phyloP scores from a whole-genome alignment of 2,888 invertebrate genomes.

The Achlya flavicornis region DNA sequence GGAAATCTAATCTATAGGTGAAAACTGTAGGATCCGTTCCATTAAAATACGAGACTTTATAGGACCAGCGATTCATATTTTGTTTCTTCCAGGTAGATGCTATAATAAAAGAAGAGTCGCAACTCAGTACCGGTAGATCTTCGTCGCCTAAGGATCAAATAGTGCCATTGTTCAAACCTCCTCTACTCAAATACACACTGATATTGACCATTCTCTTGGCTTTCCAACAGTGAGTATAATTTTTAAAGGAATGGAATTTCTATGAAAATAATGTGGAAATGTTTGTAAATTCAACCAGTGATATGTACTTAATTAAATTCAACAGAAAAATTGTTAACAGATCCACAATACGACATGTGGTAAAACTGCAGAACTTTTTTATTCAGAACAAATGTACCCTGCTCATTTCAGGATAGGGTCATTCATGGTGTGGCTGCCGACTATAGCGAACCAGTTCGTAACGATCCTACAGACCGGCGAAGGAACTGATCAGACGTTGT shows the following conservation, averaged over 20 bases:
- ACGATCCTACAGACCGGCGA: constrained; percentile 54
- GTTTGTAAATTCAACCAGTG: no score
- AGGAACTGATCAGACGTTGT: constrained; percentile 53
- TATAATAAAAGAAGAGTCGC: constrained; percentile 52
- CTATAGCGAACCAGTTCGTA: constrained; percentile 62
- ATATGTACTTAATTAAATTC: no score
- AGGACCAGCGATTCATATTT: no score
- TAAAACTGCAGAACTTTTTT: no score
- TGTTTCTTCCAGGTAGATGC: constrained; percentile 52
- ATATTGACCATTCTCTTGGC: constrained; percentile 75
- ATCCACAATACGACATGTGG: no score
- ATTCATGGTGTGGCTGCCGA: constrained; percentile 68
- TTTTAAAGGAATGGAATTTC: background rate
- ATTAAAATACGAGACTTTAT: no score
- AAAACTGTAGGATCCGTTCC: no score
- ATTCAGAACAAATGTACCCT: no score
- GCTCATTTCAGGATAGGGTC: constrained; percentile 50
- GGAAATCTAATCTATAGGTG: no score
- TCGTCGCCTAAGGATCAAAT: constrained; percentile 64
- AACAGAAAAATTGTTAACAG: no score
- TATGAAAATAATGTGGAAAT: no score
- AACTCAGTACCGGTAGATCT: constrained; percentile 39
- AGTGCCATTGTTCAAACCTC: constrained; percentile 75
- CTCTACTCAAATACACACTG: constrained; percentile 78
- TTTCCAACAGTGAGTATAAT: constrained; percentile 83